Percentiles rank a stretch among this genome's conserved stretches.
phyloP scores from a whole-genome alignment of 2,113 vertebrate species.

The Cyprinodon variegatus region DNA sequence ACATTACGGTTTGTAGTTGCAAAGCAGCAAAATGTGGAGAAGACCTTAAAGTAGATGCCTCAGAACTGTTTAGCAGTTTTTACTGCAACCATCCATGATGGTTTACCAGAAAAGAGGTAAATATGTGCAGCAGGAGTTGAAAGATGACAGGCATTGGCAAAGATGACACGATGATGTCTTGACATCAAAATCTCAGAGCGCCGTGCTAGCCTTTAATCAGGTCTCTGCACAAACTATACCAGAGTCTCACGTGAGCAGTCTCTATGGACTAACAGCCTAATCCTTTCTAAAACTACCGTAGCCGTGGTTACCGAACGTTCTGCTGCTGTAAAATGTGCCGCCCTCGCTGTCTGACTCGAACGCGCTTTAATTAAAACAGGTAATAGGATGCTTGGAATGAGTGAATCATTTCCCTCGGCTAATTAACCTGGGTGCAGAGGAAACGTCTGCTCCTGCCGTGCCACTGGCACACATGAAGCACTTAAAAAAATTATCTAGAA shows the following conservation, averaged over 20 bases:
- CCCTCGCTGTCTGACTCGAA: conserved; percentile 3
- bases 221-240: neutral
- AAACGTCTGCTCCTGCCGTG: conserved; percentile 9
- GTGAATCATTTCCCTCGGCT: conserved; percentile 45
- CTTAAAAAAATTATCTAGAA: conserved; percentile 22
- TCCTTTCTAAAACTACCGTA: conserved; percentile 9
- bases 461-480: conserved; percentile 2
- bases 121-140: neutral
- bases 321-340: conserved; percentile 10
- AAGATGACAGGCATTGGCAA: neutral
- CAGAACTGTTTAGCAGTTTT: too few species aligned
- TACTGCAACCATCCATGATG: too few species aligned
- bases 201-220: conserved; percentile 1
- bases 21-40: too few species aligned
- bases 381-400: conserved; percentile 46
- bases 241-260: neutral
- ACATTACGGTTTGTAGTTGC: too few species aligned
- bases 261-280: conserved; percentile 2
- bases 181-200: neutral
- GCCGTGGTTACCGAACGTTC: neutral
- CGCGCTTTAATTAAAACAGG: conserved; percentile 51
- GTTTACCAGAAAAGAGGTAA: too few species aligned
- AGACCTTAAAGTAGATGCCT: too few species aligned
- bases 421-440: conserved; percentile 49
- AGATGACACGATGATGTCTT: neutral